Evolutionary conservation across 2,797 vertebrate species (phyloP).

Genomic region (Gambusia yucatana): DNA sequence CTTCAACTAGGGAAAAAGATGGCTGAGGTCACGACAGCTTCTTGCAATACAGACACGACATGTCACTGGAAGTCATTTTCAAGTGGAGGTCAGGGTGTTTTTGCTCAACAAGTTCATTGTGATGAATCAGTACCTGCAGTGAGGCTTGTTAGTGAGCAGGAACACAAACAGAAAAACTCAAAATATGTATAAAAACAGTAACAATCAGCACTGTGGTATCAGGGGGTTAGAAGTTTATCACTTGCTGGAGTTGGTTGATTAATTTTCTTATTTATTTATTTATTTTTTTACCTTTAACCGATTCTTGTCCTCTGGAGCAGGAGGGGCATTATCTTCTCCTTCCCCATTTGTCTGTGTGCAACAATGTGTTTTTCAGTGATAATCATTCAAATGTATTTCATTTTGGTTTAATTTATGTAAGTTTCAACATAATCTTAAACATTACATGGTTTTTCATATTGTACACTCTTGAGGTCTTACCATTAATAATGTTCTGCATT

Average conservation of each 20-base stretch:
- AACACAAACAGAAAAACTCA: background rate
- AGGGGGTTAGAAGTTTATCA: background rate
- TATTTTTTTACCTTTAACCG: constrained; percentile 87
- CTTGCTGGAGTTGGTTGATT: constrained; percentile 8
- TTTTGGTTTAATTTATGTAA: background rate
- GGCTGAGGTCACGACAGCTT: constrained; percentile 49
- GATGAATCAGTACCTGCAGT: constrained; percentile 4
- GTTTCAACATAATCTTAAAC: background rate
- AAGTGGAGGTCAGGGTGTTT: background rate
- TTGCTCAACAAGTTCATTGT: constrained; percentile 7
- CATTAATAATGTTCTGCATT: background rate
- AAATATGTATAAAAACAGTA: background rate
- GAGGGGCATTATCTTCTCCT: constrained; percentile 65
- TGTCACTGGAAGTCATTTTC: background rate
- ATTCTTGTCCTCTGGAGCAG: constrained; percentile 79
- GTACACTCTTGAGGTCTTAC: background rate
- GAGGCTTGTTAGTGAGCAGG: background rate
- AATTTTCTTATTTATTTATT: constrained; percentile 2
- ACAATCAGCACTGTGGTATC: constrained; percentile 1
- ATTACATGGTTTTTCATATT: constrained; percentile 13
- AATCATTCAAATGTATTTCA: constrained; percentile 32
- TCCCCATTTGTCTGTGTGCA: constrained; percentile 79
- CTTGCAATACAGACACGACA: constrained; percentile 24
- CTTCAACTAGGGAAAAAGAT: constrained; percentile 78
- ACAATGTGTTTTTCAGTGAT: constrained; percentile 60